phyloP scores from a whole-genome alignment of 2,113 vertebrate genomes.

The Rhombomys opimus region DNA sequence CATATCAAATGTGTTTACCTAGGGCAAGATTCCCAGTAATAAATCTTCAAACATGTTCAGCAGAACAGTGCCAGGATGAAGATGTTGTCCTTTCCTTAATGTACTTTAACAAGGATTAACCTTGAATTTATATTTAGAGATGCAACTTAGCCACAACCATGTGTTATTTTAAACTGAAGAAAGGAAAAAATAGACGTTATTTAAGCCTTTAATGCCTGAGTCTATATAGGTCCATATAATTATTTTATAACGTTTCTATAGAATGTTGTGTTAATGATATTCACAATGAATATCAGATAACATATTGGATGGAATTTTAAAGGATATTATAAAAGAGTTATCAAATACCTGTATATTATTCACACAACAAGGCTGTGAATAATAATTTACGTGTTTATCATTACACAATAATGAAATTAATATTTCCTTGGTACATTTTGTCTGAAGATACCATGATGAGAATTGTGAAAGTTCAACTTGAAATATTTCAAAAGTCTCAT shows the following conservation, averaged over 20 bases:
- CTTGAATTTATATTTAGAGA: conserved; percentile 67
- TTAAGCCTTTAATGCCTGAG: background rate
- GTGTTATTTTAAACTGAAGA: conserved; percentile 4
- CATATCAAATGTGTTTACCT: conserved; percentile 75
- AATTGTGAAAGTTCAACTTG: conserved; percentile 9
- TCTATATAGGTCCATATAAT: background rate
- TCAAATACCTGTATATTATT: background rate
- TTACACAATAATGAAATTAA: background rate
- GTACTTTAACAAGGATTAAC: conserved; percentile 26
- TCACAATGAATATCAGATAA: background rate
- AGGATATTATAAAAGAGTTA: background rate
- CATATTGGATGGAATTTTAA: background rate
- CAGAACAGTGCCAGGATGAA: conserved; percentile 49
- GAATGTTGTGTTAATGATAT: background rate
- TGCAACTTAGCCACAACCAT: background rate
- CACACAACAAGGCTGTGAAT: background rate
- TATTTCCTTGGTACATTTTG: background rate
- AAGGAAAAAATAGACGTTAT: background rate
- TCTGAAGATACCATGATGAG: background rate
- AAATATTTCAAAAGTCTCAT: conserved; percentile 30
- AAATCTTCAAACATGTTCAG: conserved; percentile 74
- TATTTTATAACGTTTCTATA: background rate
- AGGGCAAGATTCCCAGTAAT: conserved; percentile 78
- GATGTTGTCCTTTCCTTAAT: conserved; percentile 21
- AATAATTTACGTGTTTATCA: background rate